These are phyloP conservation scores for Lerista edwardsae DNA, from an alignment of 2,797 vertebrate genomes.

Conservation along the genomic window DNA sequence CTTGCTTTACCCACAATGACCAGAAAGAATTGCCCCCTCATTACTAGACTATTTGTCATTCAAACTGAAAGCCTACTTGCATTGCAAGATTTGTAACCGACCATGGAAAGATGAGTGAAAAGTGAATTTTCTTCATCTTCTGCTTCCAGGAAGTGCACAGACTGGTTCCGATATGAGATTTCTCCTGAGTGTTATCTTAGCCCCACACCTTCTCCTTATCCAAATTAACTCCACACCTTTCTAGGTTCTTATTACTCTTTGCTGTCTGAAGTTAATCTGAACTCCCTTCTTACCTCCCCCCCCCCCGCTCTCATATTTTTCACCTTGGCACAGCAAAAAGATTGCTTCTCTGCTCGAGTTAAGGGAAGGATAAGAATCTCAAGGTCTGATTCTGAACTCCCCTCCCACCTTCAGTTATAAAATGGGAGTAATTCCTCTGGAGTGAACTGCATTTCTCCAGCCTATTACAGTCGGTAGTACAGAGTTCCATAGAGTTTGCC, in stretches of 20 bases:
- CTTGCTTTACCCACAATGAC: not conserved
- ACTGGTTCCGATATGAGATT: not conserved
- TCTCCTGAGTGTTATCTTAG: slow-evolving; percentile 12
- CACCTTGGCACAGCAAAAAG: not conserved
- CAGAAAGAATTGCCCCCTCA: not conserved
- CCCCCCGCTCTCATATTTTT: slow-evolving; percentile 5
- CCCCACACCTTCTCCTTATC: slow-evolving; percentile 15
- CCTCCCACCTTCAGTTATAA: not conserved
- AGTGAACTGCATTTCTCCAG: not conserved
- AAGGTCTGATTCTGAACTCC: not conserved
- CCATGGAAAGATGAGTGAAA: not conserved
- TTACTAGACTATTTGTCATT: not conserved
- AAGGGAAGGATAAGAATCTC: not conserved
- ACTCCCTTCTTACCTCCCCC: slow-evolving; percentile 1
- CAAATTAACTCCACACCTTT: slow-evolving; percentile 20
- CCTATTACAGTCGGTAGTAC: too few species aligned
- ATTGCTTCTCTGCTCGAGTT: slow-evolving; percentile 24
- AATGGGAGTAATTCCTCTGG: not conserved
- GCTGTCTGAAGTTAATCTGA: slow-evolving; percentile 23
- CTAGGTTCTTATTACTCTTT: not conserved
- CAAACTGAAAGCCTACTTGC: not conserved
- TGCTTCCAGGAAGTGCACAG: not conserved
- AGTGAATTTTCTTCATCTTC: not conserved
- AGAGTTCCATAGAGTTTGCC: slow-evolving; percentile 8
- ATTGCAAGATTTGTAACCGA: not conserved